Percentiles rank a stretch among this genome's conserved stretches.
phyloP scores from a whole-genome alignment of 2,888 invertebrate genomes.

The Eustalomyia histrio region DNA sequence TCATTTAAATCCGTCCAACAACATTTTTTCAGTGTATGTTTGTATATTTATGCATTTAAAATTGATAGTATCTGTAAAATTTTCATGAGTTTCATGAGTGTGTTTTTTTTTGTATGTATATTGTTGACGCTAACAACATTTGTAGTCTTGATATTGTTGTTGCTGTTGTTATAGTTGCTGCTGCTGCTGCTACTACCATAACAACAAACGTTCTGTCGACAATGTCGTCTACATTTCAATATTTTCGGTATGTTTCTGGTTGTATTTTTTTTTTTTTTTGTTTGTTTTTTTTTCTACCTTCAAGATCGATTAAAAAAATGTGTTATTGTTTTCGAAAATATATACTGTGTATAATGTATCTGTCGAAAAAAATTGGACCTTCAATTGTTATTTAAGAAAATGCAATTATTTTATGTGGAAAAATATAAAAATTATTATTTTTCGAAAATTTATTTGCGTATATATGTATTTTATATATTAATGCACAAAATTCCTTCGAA shows the following conservation, averaged over 20 bases:
- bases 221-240: constrained; percentile 4
- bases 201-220: not conserved
- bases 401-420: no score
- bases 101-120: not conserved
- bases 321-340: not conserved
- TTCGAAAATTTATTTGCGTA: no score
- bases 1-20: no score
- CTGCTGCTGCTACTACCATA: not conserved
- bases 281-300: not conserved
- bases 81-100: constrained; percentile 7
- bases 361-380: no score
- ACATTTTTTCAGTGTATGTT: not conserved
- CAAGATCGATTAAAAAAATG: constrained; percentile 9
- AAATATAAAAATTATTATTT: no score
- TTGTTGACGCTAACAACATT: constrained; percentile 2
- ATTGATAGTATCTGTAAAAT: not conserved
- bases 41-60: not conserved
- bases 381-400: no score
- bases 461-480: no score
- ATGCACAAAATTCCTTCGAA: no score
- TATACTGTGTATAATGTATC: not conserved
- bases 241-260: not conserved
- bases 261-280: not conserved
- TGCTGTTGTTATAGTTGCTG: not conserved
- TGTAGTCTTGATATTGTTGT: not conserved